phyloP scores from a whole-genome alignment of 2,797 vertebrate genomes.

The Oryzias dopingdopingensis region DNA sequence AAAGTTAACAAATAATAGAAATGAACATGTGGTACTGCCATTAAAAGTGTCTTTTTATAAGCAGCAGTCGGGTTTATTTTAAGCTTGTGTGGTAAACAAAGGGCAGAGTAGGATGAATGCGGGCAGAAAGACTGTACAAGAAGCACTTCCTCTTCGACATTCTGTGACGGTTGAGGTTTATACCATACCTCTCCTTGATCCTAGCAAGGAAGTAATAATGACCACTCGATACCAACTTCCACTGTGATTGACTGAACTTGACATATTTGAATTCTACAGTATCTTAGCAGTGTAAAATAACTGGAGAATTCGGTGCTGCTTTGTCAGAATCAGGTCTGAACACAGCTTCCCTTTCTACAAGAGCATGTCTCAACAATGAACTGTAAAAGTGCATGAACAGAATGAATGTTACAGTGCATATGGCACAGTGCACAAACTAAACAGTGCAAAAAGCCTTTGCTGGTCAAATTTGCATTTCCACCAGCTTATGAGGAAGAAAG shows the following conservation, averaged over 20 bases:
- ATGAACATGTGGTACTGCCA: neutral
- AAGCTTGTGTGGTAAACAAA: conserved; percentile 2
- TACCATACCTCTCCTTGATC: conserved; percentile 2
- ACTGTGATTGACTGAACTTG: conserved; percentile 33
- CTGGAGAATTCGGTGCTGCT: conserved; percentile 3
- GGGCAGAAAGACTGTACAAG: conserved; percentile 32
- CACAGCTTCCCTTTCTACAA: conserved; percentile 2
- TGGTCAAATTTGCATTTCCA: neutral
- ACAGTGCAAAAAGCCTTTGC: too few relatives aligned
- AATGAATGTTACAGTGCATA: neutral
- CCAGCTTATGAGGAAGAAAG: neutral
- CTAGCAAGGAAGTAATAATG: conserved; percentile 24
- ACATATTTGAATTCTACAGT: conserved; percentile 15
- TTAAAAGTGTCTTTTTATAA: neutral
- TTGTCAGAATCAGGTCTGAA: conserved; percentile 21
- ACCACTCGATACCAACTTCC: conserved; percentile 49
- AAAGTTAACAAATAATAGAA: neutral
- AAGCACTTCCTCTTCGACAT: conserved; percentile 23
- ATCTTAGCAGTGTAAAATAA: conserved; percentile 16
- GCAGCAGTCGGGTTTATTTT: neutral
- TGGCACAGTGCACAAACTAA: too few relatives aligned
- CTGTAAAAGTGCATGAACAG: neutral
- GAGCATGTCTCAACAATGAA: neutral
- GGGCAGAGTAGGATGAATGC: conserved; percentile 15
- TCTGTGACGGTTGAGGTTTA: conserved; percentile 15